Base-by-base conservation (phyloP, 2,113 vertebrate species). In the Anarhynchus alexandrinus region DNA sequence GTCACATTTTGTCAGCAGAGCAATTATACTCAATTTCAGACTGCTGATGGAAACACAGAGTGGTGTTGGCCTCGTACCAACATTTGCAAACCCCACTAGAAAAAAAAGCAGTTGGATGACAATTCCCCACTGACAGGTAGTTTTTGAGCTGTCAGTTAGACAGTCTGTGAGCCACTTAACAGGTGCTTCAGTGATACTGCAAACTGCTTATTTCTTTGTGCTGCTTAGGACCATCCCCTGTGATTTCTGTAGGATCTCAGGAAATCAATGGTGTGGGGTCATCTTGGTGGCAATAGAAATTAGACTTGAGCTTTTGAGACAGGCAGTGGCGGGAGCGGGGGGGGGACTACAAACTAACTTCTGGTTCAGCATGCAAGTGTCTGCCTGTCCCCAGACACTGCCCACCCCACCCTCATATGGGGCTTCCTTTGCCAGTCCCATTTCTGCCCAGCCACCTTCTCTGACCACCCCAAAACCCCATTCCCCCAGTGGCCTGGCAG, bases 261-360 rank as follows among this genome's bases (percentile, higher is more conserved):
- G 23, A 92, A 80, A 71, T 65, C 62, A 42, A 8, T 65, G 32
- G 17, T 10, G 10, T 30, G 51, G 19, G 38, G 43, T 85, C 69
- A 65, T 49, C 38, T 65, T 8, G 1, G 15, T 21, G 34, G 34
- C 29, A 58, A 70, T 2, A 59, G 57, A 76, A 81, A 81, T 76
- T 26, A 88, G 22, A 32, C 4, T n/a, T 47, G 57, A 81, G 43
- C 15, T 38, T 88, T 83, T 57, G 66, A 83, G 55, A 58, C 16
- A 43, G 32, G 25, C 1, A 1, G 52, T 38, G 59, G 32, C 2
- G 1, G 34, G 25, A 67, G 4, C 1, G 0, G 6, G 11, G 29
- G 30, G 20, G 65, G n/a, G 13, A 70, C 34, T 76, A 47, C 30
- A 71, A 25, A 64, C 21, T 65, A 29, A n/a, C 38, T 78, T 62